Evolutionary conservation across 2,113 vertebrate species (phyloP).

Genomic region (Puffinus mauretanicus): DNA sequence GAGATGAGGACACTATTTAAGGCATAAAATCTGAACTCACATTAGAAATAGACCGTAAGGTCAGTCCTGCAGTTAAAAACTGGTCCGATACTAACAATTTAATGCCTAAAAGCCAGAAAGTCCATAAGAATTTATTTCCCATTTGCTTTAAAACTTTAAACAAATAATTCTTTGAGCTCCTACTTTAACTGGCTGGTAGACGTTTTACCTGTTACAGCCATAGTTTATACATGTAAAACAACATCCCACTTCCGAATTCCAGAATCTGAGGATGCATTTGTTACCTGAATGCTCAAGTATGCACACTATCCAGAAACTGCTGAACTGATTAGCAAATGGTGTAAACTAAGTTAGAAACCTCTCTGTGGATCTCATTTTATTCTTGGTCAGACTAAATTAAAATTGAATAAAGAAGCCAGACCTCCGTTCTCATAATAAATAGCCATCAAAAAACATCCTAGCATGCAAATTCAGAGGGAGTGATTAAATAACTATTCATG

Average conservation of each 20-base stretch:
- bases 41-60: background rate
- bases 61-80: background rate
- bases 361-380: background rate
- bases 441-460: background rate
- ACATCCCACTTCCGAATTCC: background rate
- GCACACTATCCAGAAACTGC: background rate
- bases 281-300: background rate
- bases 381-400: background rate
- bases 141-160: background rate
- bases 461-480: background rate
- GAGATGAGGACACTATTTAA: background rate
- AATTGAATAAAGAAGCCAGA: background rate
- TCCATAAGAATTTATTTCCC: background rate
- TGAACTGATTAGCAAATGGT: background rate
- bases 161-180: background rate
- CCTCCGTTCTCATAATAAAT: background rate
- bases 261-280: background rate
- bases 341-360: background rate
- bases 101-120: background rate
- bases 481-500: background rate
- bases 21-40: background rate
- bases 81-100: background rate
- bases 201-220: background rate
- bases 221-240: background rate
- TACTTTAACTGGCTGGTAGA: background rate